Evolutionary conservation across 2,113 vertebrate genomes (phyloP).

Genomic region (Mirounga angustirostris): DNA sequence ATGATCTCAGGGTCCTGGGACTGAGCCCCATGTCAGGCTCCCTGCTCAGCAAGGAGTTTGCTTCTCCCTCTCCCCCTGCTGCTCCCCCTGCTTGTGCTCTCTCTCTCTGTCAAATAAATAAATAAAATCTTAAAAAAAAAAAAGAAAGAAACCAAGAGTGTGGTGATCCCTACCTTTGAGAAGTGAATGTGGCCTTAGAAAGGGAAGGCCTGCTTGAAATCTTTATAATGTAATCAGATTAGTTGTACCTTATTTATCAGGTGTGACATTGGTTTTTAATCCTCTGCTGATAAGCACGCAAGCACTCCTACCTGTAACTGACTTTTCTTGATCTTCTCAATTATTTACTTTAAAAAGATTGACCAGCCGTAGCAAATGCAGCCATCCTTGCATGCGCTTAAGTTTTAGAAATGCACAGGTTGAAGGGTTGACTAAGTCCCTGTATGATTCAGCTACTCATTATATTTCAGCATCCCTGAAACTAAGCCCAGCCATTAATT

Average conservation of each 20-base stretch:
- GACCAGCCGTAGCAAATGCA: neutral
- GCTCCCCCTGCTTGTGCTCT: no score
- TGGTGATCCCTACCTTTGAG: neutral
- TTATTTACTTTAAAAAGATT: neutral
- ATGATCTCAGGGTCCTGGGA: no score
- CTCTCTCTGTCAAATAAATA: no score
- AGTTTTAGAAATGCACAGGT: neutral
- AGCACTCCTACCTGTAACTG: neutral
- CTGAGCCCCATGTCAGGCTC: no score
- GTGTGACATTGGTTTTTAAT: conserved; percentile 78
- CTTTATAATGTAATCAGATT: conserved; percentile 50
- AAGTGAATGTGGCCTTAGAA: neutral
- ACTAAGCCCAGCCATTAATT: neutral
- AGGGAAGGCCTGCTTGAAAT: conserved; percentile 26
- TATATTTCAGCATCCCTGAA: neutral
- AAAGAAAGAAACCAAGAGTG: neutral
- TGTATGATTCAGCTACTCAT: neutral
- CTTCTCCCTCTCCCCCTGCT: no score
- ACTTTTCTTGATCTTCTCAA: conserved; percentile 54
- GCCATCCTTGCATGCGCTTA: neutral
- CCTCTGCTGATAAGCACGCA: conserved; percentile 19
- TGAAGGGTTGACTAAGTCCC: neutral
- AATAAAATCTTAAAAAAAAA: no score
- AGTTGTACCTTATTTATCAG: conserved; percentile 54
- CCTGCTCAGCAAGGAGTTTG: no score